Base-by-base conservation (phyloP, 2,888 invertebrate genomes). In the Vanessa cardui region DNA sequence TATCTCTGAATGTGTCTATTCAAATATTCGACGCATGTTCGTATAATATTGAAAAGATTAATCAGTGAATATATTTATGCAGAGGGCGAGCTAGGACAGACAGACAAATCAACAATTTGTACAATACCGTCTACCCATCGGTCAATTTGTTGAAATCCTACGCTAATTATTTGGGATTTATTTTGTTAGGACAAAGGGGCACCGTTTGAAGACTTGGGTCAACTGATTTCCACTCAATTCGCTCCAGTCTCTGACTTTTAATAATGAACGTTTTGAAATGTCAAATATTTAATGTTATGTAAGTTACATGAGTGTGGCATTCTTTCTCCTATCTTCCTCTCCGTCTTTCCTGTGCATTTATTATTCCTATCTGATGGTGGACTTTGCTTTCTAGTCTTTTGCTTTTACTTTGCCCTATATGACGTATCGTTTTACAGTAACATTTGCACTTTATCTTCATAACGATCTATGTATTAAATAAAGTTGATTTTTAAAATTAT, bases 141-240 rank as follows among this genome's bases (percentile, higher is more conserved):
- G 73, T 72, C 74, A 64, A 76, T 79, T 73, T 67, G 72, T 74
- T 76, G 74, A 67, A 68, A 69, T 67, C 67, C 77, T 39, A 72
- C 69, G 77, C 81, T 87, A 89, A 89, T 89, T 88, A 88, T 88
- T 89, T 84, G 84, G 87, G 87, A 82, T 84, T 80, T 90, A 89
- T 91, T 90, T 87, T 90, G 88, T 90, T 90, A 90, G 90, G 90
- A 88, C 84, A 79, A 79, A 76, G 80, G 75, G 77, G 77, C 79
- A 81, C 78, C 78, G 77, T 79, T 83, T 80, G 80, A 80, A 80
- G 82, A 85, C 80, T 84, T 80, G 83, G 83, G 84, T 85, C 84
- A 84, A 81, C 78, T 82, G 78, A 76, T 76, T 83, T 86, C 81
- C 80, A 78, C 79, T 84, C 77, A 75, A 84, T 85, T 84, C 77